These are phyloP conservation scores for Volucella inflata DNA, from an alignment of 2,888 invertebrate species.

Conservation along the genomic window DNA sequence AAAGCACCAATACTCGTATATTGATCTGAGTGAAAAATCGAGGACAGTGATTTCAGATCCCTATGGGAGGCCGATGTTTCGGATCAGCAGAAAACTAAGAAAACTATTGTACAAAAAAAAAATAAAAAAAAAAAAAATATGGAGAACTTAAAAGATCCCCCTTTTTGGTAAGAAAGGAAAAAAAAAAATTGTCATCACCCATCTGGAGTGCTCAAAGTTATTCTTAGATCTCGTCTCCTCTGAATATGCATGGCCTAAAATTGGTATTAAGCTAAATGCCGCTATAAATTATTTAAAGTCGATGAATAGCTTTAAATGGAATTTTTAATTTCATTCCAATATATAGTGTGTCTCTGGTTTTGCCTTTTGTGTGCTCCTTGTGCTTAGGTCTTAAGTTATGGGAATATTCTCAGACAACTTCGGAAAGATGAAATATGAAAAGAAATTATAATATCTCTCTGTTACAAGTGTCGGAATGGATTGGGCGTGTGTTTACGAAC, in stretches of 20 bases:
- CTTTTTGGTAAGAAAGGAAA: slow-evolving; percentile 5
- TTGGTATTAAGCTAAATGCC: slow-evolving; percentile 52
- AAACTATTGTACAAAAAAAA: slow-evolving; percentile 2
- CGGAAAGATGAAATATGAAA: slow-evolving; percentile 63
- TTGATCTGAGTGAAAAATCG: slow-evolving; percentile 13
- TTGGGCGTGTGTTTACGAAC: slow-evolving; percentile 69
- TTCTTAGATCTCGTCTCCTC: slow-evolving; percentile 28
- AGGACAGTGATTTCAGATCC: slow-evolving; percentile 52
- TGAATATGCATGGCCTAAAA: slow-evolving; percentile 54
- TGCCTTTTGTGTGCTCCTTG: slow-evolving; percentile 61
- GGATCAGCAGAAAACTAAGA: slow-evolving; percentile 1
- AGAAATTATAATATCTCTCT: slow-evolving; percentile 48
- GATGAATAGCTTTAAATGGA: slow-evolving; percentile 65
- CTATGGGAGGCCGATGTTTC: slow-evolving; percentile 60
- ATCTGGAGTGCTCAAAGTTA: slow-evolving; percentile 38
- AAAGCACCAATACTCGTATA: slow-evolving; percentile 25
- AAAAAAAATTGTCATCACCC: slow-evolving; percentile 49
- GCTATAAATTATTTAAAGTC: slow-evolving; percentile 67
- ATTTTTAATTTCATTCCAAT: slow-evolving; percentile 67
- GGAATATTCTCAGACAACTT: slow-evolving; percentile 37
- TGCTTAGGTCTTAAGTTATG: slow-evolving; percentile 69
- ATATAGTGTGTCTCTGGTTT: slow-evolving; percentile 36
- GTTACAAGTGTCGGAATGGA: slow-evolving; percentile 68
- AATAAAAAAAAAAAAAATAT: neutral
- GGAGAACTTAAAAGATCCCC: neutral